Conservation (phyloP, 2,113 vertebrate genomes). For the Cochlearius cochlearius region DNA sequence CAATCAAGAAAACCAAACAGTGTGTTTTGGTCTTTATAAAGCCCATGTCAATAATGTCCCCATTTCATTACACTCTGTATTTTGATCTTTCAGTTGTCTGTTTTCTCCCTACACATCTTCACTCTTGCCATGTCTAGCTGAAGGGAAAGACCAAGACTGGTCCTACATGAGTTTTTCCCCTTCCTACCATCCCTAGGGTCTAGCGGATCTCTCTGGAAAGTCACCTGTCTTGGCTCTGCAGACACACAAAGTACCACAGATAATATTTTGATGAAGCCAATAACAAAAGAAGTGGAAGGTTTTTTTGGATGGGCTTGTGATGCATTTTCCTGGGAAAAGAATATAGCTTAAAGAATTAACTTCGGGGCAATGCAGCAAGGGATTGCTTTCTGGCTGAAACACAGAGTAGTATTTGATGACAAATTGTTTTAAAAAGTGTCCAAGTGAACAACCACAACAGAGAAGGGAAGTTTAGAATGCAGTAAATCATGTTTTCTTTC, state of each 20-base stretch:
- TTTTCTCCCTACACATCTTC: neutral
- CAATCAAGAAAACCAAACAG: neutral
- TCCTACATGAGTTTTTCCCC: neutral
- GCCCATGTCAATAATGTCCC: neutral
- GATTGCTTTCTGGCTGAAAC: neutral
- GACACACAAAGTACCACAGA: neutral
- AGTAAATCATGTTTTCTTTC: neutral
- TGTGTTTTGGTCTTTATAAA: neutral
- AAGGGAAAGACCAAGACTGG: neutral
- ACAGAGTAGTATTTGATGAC: neutral
- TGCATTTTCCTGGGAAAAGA: neutral
- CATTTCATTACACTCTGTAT: neutral
- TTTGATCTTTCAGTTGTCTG: neutral
- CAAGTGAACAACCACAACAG: neutral
- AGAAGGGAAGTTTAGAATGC: neutral
- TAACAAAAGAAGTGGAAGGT: neutral
- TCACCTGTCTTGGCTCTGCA: neutral
- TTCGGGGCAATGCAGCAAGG: neutral
- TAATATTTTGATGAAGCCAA: neutral
- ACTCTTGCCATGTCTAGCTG: neutral
- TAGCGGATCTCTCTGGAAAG: neutral
- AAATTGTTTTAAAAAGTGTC: neutral
- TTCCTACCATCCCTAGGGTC: neutral
- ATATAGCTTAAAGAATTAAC: neutral
- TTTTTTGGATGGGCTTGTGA: neutral